phyloP scores from a whole-genome alignment of 1,140 invertebrate species.

The Lordiphosa mommai region DNA sequence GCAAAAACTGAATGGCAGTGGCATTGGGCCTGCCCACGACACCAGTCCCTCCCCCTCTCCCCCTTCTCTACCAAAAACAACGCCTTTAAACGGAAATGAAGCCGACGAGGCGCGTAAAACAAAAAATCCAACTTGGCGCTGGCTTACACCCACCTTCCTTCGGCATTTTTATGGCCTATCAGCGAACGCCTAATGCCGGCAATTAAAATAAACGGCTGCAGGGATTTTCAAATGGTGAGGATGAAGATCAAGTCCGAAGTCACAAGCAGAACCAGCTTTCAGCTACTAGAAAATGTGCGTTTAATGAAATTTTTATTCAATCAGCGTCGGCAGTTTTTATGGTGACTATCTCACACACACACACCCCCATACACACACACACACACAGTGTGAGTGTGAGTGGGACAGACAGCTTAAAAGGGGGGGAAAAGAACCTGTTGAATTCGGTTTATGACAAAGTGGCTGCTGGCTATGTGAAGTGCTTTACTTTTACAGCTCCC shows the following conservation, averaged over 20 bases:
- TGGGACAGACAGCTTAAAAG: background rate
- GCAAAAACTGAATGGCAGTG: constrained; percentile 56
- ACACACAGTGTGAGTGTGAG: background rate
- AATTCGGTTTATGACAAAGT: constrained; percentile 44
- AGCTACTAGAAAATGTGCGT: constrained; percentile 60
- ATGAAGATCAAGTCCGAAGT: constrained; percentile 2
- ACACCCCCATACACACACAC: background rate
- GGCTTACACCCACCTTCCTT: constrained; percentile 1
- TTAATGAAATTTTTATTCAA: constrained; percentile 78
- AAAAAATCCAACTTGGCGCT: constrained; percentile 15
- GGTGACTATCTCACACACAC: constrained; percentile 20
- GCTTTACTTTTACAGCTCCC: constrained; percentile 37
- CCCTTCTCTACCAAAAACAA: background rate
- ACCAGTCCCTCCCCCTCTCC: background rate
- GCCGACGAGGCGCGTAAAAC: constrained; percentile 54
- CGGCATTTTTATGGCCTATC: constrained; percentile 67
- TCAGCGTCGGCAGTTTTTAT: constrained; percentile 60
- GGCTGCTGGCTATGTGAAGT: constrained; percentile 26
- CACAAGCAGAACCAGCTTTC: constrained; percentile 11
- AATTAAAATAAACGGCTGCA: constrained; percentile 71
- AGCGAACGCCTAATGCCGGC: constrained; percentile 62
- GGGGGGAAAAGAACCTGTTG: constrained; percentile 40
- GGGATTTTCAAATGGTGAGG: background rate
- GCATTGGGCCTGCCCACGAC: background rate
- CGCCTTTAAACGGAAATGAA: constrained; percentile 50